These are phyloP conservation scores for Orestias chungarensis DNA, from an alignment of 2,797 vertebrate genomes.

Conservation along the genomic window DNA sequence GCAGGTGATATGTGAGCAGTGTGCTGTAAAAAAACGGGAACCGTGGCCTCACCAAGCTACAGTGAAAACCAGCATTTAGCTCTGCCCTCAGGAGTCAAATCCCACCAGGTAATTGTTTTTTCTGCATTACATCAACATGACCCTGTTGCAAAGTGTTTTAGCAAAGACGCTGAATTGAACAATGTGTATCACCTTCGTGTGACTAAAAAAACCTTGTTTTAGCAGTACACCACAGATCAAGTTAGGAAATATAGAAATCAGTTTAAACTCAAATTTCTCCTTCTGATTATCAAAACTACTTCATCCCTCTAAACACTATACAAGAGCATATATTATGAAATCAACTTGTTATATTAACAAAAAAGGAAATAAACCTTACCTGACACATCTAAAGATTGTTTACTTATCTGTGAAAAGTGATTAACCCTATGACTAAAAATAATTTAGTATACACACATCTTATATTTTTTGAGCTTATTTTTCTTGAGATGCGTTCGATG, in stretches of 20 bases:
- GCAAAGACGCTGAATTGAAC: conserved; percentile 50
- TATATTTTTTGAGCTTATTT: too few relatives aligned
- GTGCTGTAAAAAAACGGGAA: conserved; percentile 46
- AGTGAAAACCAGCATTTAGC: conserved; percentile 66
- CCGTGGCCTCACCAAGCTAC: conserved; percentile 65
- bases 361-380: too few relatives aligned
- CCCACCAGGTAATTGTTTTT: conserved; percentile 72
- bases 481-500: too few relatives aligned
- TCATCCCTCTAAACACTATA: conserved; percentile 73
- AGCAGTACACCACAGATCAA: conserved; percentile 47
- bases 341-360: conserved; percentile 72
- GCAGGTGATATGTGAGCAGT: conserved; percentile 58
- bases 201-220: conserved; percentile 58
- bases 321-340: conserved; percentile 75
- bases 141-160: conserved; percentile 32
- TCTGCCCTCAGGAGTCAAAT: conserved; percentile 65
- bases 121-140: conserved; percentile 75
- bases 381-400: too few relatives aligned
- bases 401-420: too few relatives aligned
- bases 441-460: too few relatives aligned
- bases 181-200: conserved; percentile 14
- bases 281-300: conserved; percentile 78
- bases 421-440: too few relatives aligned
- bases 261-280: conserved; percentile 63
- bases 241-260: conserved; percentile 41